phyloP scores from a whole-genome alignment of 2,113 vertebrate genomes.

The Peucedramus taeniatus region DNA sequence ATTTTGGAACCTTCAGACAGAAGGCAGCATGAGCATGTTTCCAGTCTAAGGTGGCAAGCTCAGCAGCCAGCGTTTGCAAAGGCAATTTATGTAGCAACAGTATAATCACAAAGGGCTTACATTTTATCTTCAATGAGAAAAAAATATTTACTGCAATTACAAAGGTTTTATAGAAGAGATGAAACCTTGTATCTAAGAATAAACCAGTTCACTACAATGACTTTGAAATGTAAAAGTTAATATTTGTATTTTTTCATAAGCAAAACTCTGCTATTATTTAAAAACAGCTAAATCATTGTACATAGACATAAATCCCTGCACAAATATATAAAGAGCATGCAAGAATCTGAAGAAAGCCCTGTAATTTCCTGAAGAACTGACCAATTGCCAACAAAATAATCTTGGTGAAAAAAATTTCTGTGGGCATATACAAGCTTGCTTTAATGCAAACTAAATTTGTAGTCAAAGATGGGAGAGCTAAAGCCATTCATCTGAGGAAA shows the following conservation, averaged over 20 bases:
- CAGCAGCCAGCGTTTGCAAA: neutral
- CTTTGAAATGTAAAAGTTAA: neutral
- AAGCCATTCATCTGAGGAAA: conserved; percentile 16
- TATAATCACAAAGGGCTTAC: neutral
- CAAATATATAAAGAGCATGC: neutral
- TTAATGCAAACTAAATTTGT: neutral
- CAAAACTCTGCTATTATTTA: neutral
- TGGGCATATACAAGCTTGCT: neutral
- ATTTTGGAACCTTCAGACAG: neutral
- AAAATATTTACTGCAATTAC: neutral
- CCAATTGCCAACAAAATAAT: neutral
- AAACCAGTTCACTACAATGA: neutral
- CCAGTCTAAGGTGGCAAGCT: neutral
- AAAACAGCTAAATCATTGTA: neutral
- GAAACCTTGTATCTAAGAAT: neutral
- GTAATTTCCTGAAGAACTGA: neutral
- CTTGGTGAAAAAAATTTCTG: neutral
- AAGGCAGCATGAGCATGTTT: neutral
- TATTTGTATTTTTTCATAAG: neutral
- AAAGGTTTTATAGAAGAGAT: neutral
- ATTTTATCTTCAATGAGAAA: neutral
- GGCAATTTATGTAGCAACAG: neutral
- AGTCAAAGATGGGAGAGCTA: neutral
- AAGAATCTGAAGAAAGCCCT: neutral
- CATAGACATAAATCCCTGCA: neutral